Evolutionary conservation across 2,888 invertebrate species (phyloP).

Genomic region (Sminthurinus aureus): DNA sequence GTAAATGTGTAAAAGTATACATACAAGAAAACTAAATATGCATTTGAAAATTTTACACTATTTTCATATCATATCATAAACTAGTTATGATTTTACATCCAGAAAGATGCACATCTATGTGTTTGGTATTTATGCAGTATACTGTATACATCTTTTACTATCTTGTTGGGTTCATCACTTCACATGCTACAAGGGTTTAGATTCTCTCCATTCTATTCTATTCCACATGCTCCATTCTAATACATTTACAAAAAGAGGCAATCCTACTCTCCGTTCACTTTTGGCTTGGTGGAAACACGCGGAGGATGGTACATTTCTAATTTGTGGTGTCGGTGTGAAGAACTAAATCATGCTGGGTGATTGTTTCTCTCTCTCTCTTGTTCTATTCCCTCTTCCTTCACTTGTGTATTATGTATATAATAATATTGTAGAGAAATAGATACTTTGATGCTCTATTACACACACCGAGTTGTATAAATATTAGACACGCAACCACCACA

Average conservation of each 20-base stretch:
- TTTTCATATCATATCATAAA: neutral
- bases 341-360: constrained; percentile 21
- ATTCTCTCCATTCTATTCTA: neutral
- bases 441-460: neutral
- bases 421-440: neutral
- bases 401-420: neutral
- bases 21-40: neutral
- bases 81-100: too few species aligned
- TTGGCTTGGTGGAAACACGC: too few species aligned
- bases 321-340: constrained; percentile 12
- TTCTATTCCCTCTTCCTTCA: neutral
- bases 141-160: too few species aligned
- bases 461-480: neutral
- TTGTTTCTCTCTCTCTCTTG: neutral
- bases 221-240: neutral
- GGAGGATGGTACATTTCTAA: constrained; percentile 7
- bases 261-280: neutral
- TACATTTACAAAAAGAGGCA: neutral
- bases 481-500: neutral
- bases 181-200: too few species aligned
- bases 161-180: too few species aligned
- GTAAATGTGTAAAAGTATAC: neutral
- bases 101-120: too few species aligned
- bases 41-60: neutral
- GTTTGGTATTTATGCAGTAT: too few species aligned